These are phyloP conservation scores for Paragorgia papillata DNA, from an alignment of 92 coral and sea anemone genomes.

Conservation along the genomic window DNA sequence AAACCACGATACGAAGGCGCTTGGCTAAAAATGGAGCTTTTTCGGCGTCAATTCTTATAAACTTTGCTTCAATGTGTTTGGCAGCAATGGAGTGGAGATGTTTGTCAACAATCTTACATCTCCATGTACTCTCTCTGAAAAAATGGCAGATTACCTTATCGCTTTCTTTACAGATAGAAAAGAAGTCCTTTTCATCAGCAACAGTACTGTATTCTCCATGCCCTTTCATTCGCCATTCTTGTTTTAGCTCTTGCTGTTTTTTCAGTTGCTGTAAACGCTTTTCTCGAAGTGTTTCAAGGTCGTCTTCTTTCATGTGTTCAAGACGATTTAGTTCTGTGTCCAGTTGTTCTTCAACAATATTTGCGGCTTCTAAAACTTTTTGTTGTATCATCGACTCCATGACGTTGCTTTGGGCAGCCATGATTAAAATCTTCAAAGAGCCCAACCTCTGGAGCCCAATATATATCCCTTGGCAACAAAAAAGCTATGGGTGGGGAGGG, in stretches of 20 bases:
- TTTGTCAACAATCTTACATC: conserved; percentile 97
- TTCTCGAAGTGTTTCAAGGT: conserved; percentile 90
- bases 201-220: conserved; percentile 91
- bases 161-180: conserved; percentile 86
- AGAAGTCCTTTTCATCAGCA: conserved; percentile 90
- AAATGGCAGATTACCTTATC: conserved; percentile 91
- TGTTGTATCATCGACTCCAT: conserved; percentile 77
- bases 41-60: conserved; percentile 84
- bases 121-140: conserved; percentile 86
- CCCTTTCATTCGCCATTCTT: conserved; percentile 91
- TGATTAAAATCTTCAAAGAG: conserved; percentile 27
- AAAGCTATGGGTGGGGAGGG: conserved; percentile 4
- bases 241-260: conserved; percentile 79
- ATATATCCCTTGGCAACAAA: background rate
- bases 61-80: conserved; percentile 91
- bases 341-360: conserved; percentile 85
- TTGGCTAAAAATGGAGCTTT: conserved; percentile 82
- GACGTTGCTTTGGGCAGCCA: conserved; percentile 54
- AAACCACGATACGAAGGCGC: conserved; percentile 74
- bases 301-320: conserved; percentile 87
- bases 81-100: conserved; percentile 91
- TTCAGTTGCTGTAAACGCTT: conserved; percentile 89
- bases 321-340: conserved; percentile 91
- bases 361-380: conserved; percentile 85
- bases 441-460: conserved; percentile 30